Conservation (phyloP, 2,797 vertebrate species). For the Catharus ustulatus region DNA sequence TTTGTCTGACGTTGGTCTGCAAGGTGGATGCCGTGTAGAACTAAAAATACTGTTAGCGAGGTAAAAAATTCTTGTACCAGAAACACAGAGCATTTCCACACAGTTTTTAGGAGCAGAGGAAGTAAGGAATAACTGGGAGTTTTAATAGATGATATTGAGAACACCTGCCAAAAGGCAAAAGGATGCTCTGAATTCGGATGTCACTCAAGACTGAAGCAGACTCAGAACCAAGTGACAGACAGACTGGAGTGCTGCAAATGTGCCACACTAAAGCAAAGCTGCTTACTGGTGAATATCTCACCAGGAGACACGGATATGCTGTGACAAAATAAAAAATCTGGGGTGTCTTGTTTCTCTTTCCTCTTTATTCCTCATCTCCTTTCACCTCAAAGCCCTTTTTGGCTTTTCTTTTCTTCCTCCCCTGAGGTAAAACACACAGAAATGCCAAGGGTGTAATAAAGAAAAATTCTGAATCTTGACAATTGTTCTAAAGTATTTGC, state of each 20-base stretch:
- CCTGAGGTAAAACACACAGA: neutral
- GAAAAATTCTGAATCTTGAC: neutral
- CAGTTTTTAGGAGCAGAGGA: neutral
- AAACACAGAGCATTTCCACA: neutral
- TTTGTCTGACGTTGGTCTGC: neutral
- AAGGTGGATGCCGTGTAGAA: neutral
- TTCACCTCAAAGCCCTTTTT: neutral
- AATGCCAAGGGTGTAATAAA: neutral
- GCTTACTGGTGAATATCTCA: neutral
- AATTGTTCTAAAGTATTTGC: neutral
- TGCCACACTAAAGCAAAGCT: neutral
- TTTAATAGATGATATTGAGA: neutral
- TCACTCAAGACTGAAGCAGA: fast-evolving
- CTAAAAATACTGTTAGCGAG: fast-evolving
- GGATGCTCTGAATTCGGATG: neutral
- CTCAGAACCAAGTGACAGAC: neutral
- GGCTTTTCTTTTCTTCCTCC: neutral
- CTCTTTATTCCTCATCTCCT: neutral
- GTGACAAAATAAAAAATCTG: neutral
- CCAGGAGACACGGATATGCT: neutral
- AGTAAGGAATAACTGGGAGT: neutral
- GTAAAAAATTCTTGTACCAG: neutral
- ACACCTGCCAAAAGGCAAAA: neutral
- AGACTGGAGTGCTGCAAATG: neutral
- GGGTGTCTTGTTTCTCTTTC: neutral